Percentiles rank a stretch among this genome's conserved stretches.
phyloP scores from a whole-genome alignment of 2,113 vertebrate genomes.

The Murina feae region DNA sequence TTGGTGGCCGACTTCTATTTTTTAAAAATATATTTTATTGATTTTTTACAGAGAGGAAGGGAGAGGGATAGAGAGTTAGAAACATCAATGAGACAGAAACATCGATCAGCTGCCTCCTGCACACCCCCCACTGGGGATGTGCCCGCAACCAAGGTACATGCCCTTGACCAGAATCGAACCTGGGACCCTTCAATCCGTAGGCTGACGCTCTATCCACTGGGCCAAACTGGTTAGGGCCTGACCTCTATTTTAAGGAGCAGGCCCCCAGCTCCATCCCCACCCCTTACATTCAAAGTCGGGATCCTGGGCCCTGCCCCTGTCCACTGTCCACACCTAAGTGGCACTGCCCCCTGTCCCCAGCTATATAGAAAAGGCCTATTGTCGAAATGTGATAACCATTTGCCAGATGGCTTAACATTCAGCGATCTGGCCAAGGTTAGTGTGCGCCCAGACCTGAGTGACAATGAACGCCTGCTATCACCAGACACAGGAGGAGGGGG shows the following conservation, averaged over 20 bases:
- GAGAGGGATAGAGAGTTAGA: too few species aligned
- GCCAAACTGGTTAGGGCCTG: too few species aligned
- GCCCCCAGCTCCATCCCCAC: neutral
- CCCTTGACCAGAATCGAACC: too few species aligned
- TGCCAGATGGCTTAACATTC: constrained; percentile 75
- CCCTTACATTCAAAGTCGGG: constrained; percentile 40
- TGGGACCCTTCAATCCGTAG: too few species aligned
- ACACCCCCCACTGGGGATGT: too few species aligned
- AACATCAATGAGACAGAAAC: too few species aligned
- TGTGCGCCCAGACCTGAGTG: neutral
- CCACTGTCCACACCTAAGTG: constrained; percentile 51
- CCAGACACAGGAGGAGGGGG: neutral
- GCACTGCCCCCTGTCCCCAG: constrained; percentile 37
- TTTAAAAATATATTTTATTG: too few species aligned
- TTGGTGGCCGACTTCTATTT: neutral
- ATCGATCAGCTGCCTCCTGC: too few species aligned
- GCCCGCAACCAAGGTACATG: too few species aligned
- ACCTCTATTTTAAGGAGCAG: neutral
- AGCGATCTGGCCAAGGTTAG: constrained; percentile 50
- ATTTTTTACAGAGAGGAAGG: too few species aligned
- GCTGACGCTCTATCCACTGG: too few species aligned
- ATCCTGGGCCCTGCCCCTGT: constrained; percentile 50
- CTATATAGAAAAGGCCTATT: constrained; percentile 66
- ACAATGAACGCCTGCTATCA: neutral
- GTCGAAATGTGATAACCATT: constrained; percentile 68